phyloP scores from a whole-genome alignment of 2,888 invertebrate species.

The Cephus pulcher region DNA sequence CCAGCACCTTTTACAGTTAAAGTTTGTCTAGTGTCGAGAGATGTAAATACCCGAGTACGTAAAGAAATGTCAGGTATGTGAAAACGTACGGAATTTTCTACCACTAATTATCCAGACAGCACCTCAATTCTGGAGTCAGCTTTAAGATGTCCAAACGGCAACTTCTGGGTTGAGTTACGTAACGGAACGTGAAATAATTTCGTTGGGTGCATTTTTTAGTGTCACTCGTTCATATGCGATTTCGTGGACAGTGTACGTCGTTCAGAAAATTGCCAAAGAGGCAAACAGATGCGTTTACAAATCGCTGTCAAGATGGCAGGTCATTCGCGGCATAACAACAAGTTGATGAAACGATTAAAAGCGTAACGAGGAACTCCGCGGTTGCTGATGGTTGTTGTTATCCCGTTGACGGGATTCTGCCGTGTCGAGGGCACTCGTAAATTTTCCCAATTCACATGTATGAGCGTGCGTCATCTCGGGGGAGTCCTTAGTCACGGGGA shows the following conservation, averaged over 20 bases:
- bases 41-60: neutral
- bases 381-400: constrained; percentile 54
- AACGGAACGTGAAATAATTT: neutral
- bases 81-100: neutral
- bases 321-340: constrained; percentile 56
- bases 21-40: neutral
- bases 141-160: neutral
- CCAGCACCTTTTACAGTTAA: neutral
- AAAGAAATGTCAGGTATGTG: neutral
- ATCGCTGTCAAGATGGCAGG: constrained; percentile 41
- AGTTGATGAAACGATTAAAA: constrained; percentile 64
- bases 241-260: neutral
- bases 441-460: constrained; percentile 63
- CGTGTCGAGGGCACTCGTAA: constrained; percentile 41
- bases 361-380: constrained; percentile 53
- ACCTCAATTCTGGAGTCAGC: neutral
- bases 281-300: constrained; percentile 35
- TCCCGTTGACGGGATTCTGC: constrained; percentile 26
- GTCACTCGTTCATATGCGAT: neutral
- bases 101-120: neutral
- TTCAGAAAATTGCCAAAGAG: constrained; percentile 23
- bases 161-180: neutral
- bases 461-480: constrained; percentile 54
- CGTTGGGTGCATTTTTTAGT: neutral
- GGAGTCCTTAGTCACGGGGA: constrained; percentile 58